Base-by-base conservation (phyloP, 2,113 vertebrate genomes). In the Centropus bengalensis region DNA sequence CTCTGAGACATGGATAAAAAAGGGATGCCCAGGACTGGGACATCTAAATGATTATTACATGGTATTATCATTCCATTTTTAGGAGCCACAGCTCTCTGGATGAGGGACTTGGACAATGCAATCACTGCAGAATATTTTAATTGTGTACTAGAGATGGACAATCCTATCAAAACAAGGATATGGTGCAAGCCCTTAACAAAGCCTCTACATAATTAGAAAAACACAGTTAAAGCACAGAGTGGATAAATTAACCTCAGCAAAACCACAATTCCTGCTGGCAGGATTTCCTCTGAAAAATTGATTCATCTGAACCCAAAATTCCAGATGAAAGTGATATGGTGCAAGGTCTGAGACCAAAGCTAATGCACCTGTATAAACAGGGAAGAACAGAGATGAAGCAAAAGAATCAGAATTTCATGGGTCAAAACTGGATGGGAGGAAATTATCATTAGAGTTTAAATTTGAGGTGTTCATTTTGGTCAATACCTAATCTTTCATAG, bases 1-100 rank as follows among this genome's bases (percentile, higher is more conserved):
- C 22, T 26, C 28, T 9, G 14, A 54, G 9, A 30, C 19, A 38
- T 1, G 1, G 22, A 63, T 11, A 24, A 27, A 60, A 2, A 1
- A 62, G 44, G 20, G 49, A 38, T 71, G 14, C 11, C 22, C 62
- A 32, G 9, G 8, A 4, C 21, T 12, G 33, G 11, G 3, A 44
- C 28, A 24, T 36, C 32, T 36, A 67, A 36, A 30, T 14, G 30
- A 28, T 0, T 9, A 14, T 51, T 7, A 1, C 2, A 1, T 8
- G 76, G 33, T 15, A 14, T 32, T 28, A 51, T 10, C 30, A 55
- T 6, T 23, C 32, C 32, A 23, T 56, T 0, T 81, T 47, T n/a
- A 42, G 54, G 75, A 59, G 45, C n/a, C n/a, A 11, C 9, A 40
- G 40, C 58, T 78, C 30, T 63, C 38, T 58, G 45, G 12, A 16